These are phyloP conservation scores for Zaprionus kolodkinae DNA, from an alignment of 1,140 invertebrate species.

Conservation along the genomic window DNA sequence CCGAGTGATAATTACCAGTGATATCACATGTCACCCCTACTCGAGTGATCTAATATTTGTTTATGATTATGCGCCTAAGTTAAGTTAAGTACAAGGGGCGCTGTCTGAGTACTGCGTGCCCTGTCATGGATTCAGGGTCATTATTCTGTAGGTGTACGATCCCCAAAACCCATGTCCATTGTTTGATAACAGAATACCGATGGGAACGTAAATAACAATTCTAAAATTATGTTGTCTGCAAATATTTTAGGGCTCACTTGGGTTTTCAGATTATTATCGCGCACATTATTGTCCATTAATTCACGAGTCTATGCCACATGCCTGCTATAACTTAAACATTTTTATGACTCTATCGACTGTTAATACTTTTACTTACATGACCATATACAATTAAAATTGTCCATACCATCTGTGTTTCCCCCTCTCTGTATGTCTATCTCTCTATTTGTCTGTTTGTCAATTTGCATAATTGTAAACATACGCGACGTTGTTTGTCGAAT, in stretches of 20 bases:
- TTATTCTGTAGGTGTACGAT: constrained; percentile 18
- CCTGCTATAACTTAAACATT: constrained; percentile 38
- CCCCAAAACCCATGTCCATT: too few species aligned
- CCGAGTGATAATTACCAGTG: constrained; percentile 24
- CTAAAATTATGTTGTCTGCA: constrained; percentile 47
- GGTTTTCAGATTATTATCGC: constrained; percentile 10
- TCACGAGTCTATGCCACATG: constrained; percentile 27
- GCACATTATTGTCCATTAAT: constrained; percentile 50
- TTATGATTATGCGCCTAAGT: constrained; percentile 25
- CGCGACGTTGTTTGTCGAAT: constrained; percentile 12
- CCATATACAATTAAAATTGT: constrained; percentile 43
- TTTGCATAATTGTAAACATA: constrained; percentile 52
- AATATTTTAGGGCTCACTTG: background rate
- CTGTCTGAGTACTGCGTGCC: background rate
- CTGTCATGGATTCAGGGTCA: constrained; percentile 16
- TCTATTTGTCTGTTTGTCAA: constrained; percentile 2
- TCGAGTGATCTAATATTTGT: constrained; percentile 38
- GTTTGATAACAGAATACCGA: background rate
- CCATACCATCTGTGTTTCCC: constrained; percentile 9
- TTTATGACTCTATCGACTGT: constrained; percentile 43
- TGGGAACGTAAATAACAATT: constrained; percentile 67
- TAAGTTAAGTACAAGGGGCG: constrained; percentile 12
- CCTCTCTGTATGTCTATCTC: background rate
- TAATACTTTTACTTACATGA: constrained; percentile 32
- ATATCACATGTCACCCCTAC: constrained; percentile 29